A percentile compares a stretch with the other conserved stretches of the same genome.
Conservation (phyloP, 1,140 invertebrate genomes). For the Mya arenaria region DNA sequence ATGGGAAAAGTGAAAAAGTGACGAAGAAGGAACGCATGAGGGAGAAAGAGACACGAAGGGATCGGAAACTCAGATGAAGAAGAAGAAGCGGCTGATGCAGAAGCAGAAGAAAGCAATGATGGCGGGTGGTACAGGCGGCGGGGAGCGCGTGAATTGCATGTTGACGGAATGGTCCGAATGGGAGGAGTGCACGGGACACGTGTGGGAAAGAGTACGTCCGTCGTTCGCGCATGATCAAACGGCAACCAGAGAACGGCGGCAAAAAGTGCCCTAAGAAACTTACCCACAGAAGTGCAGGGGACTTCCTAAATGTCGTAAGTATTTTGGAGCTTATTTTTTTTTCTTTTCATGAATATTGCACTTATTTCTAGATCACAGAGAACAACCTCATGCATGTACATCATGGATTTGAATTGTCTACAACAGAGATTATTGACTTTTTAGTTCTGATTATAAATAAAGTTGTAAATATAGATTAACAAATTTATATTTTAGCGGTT, state of each 20-base stretch:
- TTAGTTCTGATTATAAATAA: no score
- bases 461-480: no score
- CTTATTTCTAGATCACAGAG: no score
- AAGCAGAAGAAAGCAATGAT: slow-evolving; percentile 25
- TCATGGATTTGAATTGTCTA: no score
- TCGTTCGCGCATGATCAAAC: slow-evolving; percentile 70
- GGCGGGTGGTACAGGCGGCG: slow-evolving; percentile 31
- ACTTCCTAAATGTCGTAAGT: slow-evolving; percentile 71
- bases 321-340: no score
- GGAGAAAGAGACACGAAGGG: slow-evolving; percentile 33
- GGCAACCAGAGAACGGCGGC: slow-evolving; percentile 71
- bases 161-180: slow-evolving; percentile 79
- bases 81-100: slow-evolving; percentile 50
- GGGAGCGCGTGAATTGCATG: slow-evolving; percentile 71
- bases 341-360: no score
- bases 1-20: slow-evolving; percentile 60
- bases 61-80: slow-evolving; percentile 46
- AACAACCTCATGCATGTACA: no score
- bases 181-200: slow-evolving; percentile 77
- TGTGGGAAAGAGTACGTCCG: slow-evolving; percentile 75
- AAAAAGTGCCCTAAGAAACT: slow-evolving; percentile 72
- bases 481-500: no score
- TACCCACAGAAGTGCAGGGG: slow-evolving; percentile 66
- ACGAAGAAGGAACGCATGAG: slow-evolving; percentile 41
- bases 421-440: no score